Evolutionary conservation across 53 echinoderm and acorn worm genomes (phyloP), one percentile per base, ranked within the genome.

Genomic region (Apostichopus leukothele): DNA sequence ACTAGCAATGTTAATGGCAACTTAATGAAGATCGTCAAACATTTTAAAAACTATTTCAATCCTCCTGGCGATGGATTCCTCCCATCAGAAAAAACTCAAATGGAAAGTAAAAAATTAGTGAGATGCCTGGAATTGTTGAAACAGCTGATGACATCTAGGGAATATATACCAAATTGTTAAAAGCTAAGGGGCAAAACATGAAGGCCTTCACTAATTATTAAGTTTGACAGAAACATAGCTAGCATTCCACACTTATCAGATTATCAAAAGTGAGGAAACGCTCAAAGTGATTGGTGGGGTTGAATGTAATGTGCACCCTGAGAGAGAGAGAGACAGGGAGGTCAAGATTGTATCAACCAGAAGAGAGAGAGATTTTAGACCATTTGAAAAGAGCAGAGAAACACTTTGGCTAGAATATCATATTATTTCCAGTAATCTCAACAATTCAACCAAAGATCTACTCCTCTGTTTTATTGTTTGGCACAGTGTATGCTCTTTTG

Each of bases 211-310:
- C 51, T 39, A 39, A 39, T 39, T 39, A 39, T 39, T 39, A 39
- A 51, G 5, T 7, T 16, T 4, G 11, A 79, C 79, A 79, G 63
- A n/a, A 79, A 79, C 79, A 79, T 79, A 19, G 51, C 79, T 79
- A 8, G 19, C 79, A 79, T 79, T 52, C 79, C 79, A 53, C 13
- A 52, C 51, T 79, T 79, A 79, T 79, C 79, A 50, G 79, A 51
- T 51, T 79, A 79, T 79, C 79, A 51, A 79, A 79, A 51, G 51
- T 79, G 79, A 79, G 19, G 51, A 19, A 16, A 51, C 16, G 39
- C 79, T 79, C 39, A 39, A 39, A 39, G 39, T 39, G 39, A 39
- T 39, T 39, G 39, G 39, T 39, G 39, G 39, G 39, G 39, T 39
- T 39, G 39, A 39, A 39, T 39, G 39, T 39, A 39, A 39, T 39